phyloP scores from a whole-genome alignment of 2,888 invertebrate species.

The Cephus pygmeus region DNA sequence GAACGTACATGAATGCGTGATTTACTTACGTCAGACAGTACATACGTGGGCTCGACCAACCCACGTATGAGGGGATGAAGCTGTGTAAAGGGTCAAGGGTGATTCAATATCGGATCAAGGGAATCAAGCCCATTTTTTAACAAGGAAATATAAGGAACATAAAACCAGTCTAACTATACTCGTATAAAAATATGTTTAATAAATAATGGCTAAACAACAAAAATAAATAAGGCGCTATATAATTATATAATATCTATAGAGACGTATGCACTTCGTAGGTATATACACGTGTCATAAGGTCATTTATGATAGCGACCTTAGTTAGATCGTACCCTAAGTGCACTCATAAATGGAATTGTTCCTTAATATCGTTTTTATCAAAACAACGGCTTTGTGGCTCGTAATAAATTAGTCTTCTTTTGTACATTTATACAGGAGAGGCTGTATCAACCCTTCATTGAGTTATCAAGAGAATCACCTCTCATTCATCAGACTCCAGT shows the following conservation, averaged over 20 bases:
- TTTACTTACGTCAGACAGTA: background rate
- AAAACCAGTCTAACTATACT: constrained; percentile 8
- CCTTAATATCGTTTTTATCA: too few species aligned
- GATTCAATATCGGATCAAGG: background rate
- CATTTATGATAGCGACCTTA: too few species aligned
- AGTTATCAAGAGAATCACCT: background rate
- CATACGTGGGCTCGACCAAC: background rate
- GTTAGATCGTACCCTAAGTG: background rate
- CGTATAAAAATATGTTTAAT: constrained; percentile 63
- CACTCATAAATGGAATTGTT: too few species aligned
- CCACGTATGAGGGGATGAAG: constrained; percentile 4
- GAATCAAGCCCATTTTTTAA: too few species aligned
- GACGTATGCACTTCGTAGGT: constrained; percentile 43
- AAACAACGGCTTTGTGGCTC: background rate
- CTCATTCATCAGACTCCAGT: constrained; percentile 73
- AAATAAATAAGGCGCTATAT: constrained; percentile 50
- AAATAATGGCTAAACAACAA: constrained; percentile 58
- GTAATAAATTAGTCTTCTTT: constrained; percentile 57
- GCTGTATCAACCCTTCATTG: constrained; percentile 26
- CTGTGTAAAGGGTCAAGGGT: background rate
- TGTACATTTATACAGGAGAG: constrained; percentile 63
- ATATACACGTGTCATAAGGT: constrained; percentile 40
- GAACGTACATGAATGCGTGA: background rate
- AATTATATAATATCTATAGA: constrained; percentile 9
- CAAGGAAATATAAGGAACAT: too few species aligned